Evolutionary conservation across 2,888 invertebrate genomes (phyloP).

Genomic region (Tanytarsus gracilentus): DNA sequence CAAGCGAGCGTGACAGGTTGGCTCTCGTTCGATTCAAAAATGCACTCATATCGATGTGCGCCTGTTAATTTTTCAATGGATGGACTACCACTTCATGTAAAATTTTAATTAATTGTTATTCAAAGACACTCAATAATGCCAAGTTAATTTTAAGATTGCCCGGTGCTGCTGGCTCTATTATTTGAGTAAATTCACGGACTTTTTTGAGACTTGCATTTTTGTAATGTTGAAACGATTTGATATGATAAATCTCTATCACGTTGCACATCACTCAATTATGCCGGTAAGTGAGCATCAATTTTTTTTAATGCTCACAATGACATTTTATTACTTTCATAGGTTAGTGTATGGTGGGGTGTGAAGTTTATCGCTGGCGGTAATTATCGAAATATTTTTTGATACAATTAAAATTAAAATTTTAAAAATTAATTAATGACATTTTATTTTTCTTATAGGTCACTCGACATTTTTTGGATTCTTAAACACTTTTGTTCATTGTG

Average conservation of each 20-base stretch:
- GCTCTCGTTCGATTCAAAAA: slow-evolving; percentile 55
- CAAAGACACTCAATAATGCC: background rate
- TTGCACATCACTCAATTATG: slow-evolving; percentile 24
- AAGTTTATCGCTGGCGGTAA: slow-evolving; percentile 60
- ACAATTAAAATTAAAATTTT: background rate
- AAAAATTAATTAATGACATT: background rate
- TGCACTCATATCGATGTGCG: slow-evolving; percentile 66
- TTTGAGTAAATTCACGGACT: slow-evolving; percentile 26
- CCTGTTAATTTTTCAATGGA: slow-evolving; percentile 59
- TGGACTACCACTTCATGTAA: slow-evolving; percentile 11
- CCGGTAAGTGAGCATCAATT: background rate
- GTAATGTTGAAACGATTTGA: slow-evolving; percentile 20
- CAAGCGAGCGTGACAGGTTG: slow-evolving; percentile 49
- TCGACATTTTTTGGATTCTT: slow-evolving; percentile 87
- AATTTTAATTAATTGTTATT: background rate
- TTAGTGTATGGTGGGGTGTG: slow-evolving; percentile 87
- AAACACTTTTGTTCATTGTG: slow-evolving; percentile 89
- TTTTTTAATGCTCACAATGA: background rate
- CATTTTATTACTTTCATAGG: slow-evolving; percentile 32
- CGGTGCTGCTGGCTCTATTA: slow-evolving; percentile 21
- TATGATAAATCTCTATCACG: slow-evolving; percentile 19
- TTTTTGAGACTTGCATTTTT: slow-evolving; percentile 20
- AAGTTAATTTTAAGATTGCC: slow-evolving; percentile 11
- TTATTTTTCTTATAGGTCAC: slow-evolving; percentile 50
- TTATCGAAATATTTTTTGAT: background rate